Conservation (phyloP, 37 sponge, comb jelly and placozoan species). For the Cliona cf. orientalis region DNA sequence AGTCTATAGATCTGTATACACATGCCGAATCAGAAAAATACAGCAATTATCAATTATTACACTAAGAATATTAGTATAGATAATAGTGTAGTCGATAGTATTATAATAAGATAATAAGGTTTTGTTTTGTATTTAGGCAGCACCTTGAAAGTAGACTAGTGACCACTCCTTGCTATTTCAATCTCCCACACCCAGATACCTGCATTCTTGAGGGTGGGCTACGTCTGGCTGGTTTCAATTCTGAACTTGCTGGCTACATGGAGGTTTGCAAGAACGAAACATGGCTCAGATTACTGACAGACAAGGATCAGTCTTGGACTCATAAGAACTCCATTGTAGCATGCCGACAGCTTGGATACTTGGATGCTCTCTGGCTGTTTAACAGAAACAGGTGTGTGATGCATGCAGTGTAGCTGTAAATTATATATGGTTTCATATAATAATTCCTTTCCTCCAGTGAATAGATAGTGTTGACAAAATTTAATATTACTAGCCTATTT, state of each 20-base stretch:
- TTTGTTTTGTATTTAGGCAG: no score
- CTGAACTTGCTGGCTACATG: conserved; percentile 12
- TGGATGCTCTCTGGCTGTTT: neutral
- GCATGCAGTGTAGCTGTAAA: neutral
- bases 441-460: no score
- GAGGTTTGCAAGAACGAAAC: conserved; percentile 24
- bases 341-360: conserved; percentile 47
- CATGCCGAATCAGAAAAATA: no score
- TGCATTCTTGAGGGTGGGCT: neutral
- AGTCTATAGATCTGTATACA: no score
- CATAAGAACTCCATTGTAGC: conserved; percentile 36
- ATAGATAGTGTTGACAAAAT: no score
- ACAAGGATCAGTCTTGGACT: conserved; percentile 17
- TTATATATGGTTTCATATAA: no score
- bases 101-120: neutral
- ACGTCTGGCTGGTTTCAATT: conserved; percentile 29
- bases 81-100: neutral
- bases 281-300: conserved; percentile 4
- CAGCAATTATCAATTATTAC: no score
- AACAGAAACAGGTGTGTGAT: conserved; percentile 26
- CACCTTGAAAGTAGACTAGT: neutral
- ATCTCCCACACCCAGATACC: neutral
- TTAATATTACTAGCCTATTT: no score
- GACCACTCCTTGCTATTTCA: neutral
- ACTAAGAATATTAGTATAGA: neutral